Evolutionary conservation across 2,888 invertebrate species (phyloP), one percentile per base, ranked within the genome.

Genomic region (Heliconius ethilla): DNA sequence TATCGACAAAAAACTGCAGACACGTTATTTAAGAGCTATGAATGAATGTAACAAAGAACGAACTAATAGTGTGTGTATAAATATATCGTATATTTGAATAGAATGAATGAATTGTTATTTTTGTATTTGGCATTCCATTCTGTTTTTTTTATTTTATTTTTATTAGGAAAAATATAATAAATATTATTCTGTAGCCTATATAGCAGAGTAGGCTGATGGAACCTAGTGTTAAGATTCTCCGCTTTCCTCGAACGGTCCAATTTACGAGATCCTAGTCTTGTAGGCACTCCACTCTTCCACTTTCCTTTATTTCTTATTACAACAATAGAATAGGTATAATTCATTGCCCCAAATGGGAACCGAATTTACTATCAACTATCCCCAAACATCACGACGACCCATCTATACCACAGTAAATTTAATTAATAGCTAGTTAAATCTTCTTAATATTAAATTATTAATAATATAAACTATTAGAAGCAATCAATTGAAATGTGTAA

Each of bases 1-100:
- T 62, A 13, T 10, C 5, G 11, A 63, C 40, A 73, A 73, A 73
- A 73, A 73, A 65, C 5, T 11, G 22, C 51, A 22, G 22, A 29
- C 29, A 51, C 70, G 29, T 70, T 2, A 22, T 51, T 9, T 70
- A 51, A 51, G 65, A 70, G 65, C 33, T 75, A 76, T 70, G 69
- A 55, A 59, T 59, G 72, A 59, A 73, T 51, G n/a, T 62, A 62
- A 62, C 62, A 73, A 13, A 59, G 37, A 62, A 37, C 18, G 40
- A 55, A 45, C 1, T 40, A 10, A 67, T n/a, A 69, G n/a, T 15
- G 10, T n/a, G 37, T 69, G 11, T 37, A n/a, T n/a, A 37, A 67
- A 40, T 37, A 67, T 18, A n/a, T 13, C 11, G 25, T 62, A 22
- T 13, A 5, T 62, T 62, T 9, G 1, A 62, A 62, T 25, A 25